Percentiles rank a stretch among this genome's conserved stretches.
Conservation (phyloP, 2,888 invertebrate species). For the Tipula lateralis region DNA sequence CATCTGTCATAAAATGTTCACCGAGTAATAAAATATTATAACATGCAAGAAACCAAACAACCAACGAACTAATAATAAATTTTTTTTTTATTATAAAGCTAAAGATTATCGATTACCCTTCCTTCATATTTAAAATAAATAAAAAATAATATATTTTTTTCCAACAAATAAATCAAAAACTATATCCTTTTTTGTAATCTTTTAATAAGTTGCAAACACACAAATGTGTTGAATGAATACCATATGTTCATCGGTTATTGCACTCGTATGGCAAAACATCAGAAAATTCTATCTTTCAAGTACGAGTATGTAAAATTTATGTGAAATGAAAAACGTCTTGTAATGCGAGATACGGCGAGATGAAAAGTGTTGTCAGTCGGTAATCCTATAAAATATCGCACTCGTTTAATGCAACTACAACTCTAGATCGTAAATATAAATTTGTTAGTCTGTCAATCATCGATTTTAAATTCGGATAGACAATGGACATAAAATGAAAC, state of each 20-base stretch:
- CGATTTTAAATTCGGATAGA: neutral
- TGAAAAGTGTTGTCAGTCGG: neutral
- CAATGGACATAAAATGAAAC: neutral
- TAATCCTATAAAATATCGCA: neutral
- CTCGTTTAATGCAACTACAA: neutral
- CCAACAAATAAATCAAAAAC: neutral
- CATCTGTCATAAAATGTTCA: neutral
- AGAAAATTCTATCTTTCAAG: neutral
- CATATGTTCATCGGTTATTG: neutral
- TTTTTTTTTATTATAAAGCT: neutral
- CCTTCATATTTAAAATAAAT: neutral
- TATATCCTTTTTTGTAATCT: neutral
- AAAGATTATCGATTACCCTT: slow-evolving; percentile 3
- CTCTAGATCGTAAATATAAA: neutral
- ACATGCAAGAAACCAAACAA: neutral
- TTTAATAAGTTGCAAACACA: neutral
- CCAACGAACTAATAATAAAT: neutral
- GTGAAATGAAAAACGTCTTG: neutral
- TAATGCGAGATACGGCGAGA: neutral
- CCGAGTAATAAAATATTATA: neutral
- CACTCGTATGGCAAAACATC: neutral
- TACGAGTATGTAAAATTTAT: neutral
- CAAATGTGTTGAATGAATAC: neutral
- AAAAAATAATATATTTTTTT: neutral
- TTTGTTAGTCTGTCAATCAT: neutral